Evolutionary conservation across 2,888 invertebrate genomes (phyloP).

Genomic region (Chouioia cunea): DNA sequence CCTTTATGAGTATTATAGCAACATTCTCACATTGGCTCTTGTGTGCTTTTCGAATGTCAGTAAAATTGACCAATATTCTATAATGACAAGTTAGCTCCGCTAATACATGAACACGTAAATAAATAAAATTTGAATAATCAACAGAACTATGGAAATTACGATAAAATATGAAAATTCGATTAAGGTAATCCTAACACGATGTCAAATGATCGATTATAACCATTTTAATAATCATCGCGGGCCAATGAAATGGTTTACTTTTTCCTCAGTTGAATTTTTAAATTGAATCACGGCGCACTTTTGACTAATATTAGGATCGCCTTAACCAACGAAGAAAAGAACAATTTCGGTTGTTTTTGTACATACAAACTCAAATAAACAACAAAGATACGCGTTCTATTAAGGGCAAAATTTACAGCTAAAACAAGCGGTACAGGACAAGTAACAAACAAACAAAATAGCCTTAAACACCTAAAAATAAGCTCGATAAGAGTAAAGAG

Average conservation of each 20-base stretch:
- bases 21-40: too few species aligned
- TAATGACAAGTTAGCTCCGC: neutral
- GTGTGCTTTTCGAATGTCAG: neutral
- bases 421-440: neutral
- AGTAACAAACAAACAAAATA: too few species aligned
- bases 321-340: conserved; percentile 15
- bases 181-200: conserved; percentile 41
- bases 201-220: conserved; percentile 30
- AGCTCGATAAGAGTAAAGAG: too few species aligned
- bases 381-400: neutral
- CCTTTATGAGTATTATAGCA: too few species aligned
- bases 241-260: too few species aligned
- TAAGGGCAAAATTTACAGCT: neutral
- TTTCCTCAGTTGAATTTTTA: neutral
- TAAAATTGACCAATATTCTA: neutral
- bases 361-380: neutral
- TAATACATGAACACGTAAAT: neutral
- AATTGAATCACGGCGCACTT: conserved; percentile 4
- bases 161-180: neutral
- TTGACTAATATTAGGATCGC: conserved; percentile 48
- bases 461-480: too few species aligned
- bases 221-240: neutral
- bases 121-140: too few species aligned
- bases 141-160: too few species aligned
- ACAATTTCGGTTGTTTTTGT: neutral